A percentile compares a stretch with the other conserved stretches of the same genome.
These are phyloP conservation scores for Andrena chrysosceles DNA, from an alignment of 2,888 invertebrate species.

Conservation along the genomic window DNA sequence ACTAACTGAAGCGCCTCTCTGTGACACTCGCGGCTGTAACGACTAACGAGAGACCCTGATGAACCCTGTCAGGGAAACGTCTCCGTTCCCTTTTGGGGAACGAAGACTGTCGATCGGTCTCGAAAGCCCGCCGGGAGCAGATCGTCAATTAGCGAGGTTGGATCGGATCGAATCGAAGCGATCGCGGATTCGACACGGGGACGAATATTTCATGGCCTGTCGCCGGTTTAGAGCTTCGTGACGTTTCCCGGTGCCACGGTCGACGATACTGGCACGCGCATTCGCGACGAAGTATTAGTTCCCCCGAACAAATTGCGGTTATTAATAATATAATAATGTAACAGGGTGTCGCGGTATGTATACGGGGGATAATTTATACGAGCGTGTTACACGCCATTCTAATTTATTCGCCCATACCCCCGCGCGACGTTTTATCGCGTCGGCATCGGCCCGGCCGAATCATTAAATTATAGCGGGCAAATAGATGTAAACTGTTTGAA, in stretches of 20 bases:
- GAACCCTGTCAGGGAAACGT: background rate
- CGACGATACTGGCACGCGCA: background rate
- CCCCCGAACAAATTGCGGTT: slow-evolving; percentile 5
- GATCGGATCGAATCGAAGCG: background rate
- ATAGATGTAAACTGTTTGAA: slow-evolving; percentile 51
- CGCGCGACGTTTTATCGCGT: slow-evolving; percentile 45
- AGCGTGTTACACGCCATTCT: background rate
- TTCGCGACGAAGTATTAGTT: slow-evolving; percentile 34
- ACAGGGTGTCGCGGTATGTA: slow-evolving; percentile 9
- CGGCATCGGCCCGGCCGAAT: slow-evolving; percentile 25
- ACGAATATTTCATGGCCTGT: slow-evolving; percentile 19
- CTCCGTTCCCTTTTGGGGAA: background rate
- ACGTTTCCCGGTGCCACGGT: background rate
- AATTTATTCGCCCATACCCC: slow-evolving; percentile 42
- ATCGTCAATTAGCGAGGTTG: background rate
- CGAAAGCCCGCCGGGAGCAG: background rate
- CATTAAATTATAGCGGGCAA: slow-evolving; percentile 53
- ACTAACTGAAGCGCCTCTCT: slow-evolving; percentile 20
- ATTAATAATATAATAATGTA: slow-evolving; percentile 50
- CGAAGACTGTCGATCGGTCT: background rate
- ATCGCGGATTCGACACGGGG: background rate
- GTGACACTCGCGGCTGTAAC: slow-evolving; percentile 1
- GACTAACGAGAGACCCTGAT: background rate
- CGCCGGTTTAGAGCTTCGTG: background rate
- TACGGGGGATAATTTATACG: slow-evolving; percentile 28